Base-by-base conservation (phyloP, 2,888 invertebrate species). In the Polia nebulosa region DNA sequence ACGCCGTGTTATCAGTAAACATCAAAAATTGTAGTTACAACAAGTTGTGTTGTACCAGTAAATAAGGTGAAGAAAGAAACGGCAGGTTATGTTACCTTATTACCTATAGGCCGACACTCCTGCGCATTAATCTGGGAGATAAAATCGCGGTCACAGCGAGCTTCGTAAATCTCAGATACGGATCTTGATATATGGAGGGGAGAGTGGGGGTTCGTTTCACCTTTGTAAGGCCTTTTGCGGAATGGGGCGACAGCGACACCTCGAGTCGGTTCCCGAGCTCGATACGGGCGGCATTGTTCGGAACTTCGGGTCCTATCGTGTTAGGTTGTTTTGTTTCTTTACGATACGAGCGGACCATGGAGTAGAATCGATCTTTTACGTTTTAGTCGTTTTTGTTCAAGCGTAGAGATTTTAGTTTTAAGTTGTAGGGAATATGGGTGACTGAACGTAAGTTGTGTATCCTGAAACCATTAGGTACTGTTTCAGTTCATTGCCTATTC, bases 81-180 rank as follows among this genome's bases (percentile, higher is more conserved):
- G 64, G 66, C 86, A 85, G 83, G 87, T 88, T 87, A 90, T 85
- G 85, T 90, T 90, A 89, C 88, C 88, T 90, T 85, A 84, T 90
- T 90, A 89, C 88, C 88, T 90, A 90, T 89, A 87, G 83, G 86
- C 85, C 87, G 86, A 87, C 88, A 87, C 89, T 86, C 89, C 76
- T 76, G 88, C 89, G 90, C 94, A 94, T 94, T 94, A 93, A 95
- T 94, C 94, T 92, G 88, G 80, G 70, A 92, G 93, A 94, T 95
- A 95, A 91, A 90, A 94, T 94, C 94, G 86, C 85, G 88, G 88
- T 81, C 85, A 85, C 85, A 87, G 82, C 85, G 87, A 87, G 89
- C 89, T 87, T 87, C 89, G 92, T 94, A 94, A 92, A 92, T 93
- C 94, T 91, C 85, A 90, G 95, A 95, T 95, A 95, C 86, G 72